These are phyloP conservation scores for Neolamprologus brichardi DNA, from an alignment of 2,113 vertebrate species.

Conservation along the genomic window DNA sequence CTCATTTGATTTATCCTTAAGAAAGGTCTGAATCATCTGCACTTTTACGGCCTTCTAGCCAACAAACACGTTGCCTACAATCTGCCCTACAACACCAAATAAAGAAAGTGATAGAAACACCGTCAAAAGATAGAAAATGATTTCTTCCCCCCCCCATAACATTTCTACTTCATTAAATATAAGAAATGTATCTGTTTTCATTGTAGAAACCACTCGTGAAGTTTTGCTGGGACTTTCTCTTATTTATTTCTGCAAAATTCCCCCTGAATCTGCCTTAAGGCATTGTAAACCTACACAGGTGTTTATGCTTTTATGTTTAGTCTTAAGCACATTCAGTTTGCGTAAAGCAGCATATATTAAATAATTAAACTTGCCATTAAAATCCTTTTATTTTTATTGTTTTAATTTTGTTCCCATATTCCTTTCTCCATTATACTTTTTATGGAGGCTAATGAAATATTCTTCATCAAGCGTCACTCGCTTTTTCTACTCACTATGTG, in stretches of 20 bases:
- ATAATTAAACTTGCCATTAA: neutral
- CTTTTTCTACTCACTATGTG: neutral
- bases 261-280: neutral
- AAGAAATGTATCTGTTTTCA: fast-evolving
- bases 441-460: neutral
- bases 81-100: neutral
- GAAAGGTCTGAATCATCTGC: neutral
- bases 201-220: neutral
- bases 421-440: neutral
- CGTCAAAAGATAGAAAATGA: neutral
- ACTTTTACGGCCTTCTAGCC: neutral
- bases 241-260: fast-evolving
- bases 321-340: neutral
- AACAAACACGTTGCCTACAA: neutral
- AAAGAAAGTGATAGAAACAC: neutral
- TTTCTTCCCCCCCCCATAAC: fast-evolving
- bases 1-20: neutral
- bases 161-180: neutral
- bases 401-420: neutral
- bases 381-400: neutral
- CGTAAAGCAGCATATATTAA: neutral
- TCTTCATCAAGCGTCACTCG: neutral
- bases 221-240: neutral
- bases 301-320: neutral
- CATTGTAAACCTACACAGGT: neutral